A percentile compares a stretch with the other conserved stretches of the same genome.
Evolutionary conservation across 1,140 invertebrate species (phyloP).

Genomic region (Psix sp.): DNA sequence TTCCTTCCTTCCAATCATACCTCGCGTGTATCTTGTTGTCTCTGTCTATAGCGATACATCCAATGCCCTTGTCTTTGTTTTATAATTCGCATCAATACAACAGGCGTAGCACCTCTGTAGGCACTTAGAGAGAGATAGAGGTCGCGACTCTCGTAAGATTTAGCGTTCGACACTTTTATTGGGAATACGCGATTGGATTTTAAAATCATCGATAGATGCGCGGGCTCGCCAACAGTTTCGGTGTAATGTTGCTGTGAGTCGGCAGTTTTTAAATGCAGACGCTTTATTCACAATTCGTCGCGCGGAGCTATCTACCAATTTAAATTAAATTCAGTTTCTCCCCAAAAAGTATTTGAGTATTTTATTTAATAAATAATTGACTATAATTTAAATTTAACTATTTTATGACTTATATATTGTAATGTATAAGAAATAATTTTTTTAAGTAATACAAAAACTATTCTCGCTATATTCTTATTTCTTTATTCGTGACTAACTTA

Average conservation of each 20-base stretch:
- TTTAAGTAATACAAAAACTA: too few relatives aligned
- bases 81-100: constrained; percentile 63
- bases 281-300: constrained; percentile 17
- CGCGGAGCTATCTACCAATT: background rate
- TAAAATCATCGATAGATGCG: constrained; percentile 37
- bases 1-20: constrained; percentile 9
- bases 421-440: too few relatives aligned
- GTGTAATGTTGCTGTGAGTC: background rate
- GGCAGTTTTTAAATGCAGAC: constrained; percentile 22
- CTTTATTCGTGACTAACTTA: too few relatives aligned
- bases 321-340: background rate
- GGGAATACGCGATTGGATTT: constrained; percentile 53
- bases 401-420: too few relatives aligned
- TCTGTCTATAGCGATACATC: too few relatives aligned
- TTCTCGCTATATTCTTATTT: too few relatives aligned
- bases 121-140: constrained; percentile 30
- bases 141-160: constrained; percentile 40
- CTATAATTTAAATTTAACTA: too few relatives aligned
- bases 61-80: too few relatives aligned
- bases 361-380: too few relatives aligned
- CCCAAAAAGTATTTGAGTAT: too few relatives aligned
- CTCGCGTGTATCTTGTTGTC: constrained; percentile 9
- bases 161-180: constrained; percentile 58
- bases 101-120: constrained; percentile 43
- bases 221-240: constrained; percentile 8